These are phyloP conservation scores for Antheraea assamensis DNA, from an alignment of 2,888 invertebrate genomes.

Conservation along the genomic window DNA sequence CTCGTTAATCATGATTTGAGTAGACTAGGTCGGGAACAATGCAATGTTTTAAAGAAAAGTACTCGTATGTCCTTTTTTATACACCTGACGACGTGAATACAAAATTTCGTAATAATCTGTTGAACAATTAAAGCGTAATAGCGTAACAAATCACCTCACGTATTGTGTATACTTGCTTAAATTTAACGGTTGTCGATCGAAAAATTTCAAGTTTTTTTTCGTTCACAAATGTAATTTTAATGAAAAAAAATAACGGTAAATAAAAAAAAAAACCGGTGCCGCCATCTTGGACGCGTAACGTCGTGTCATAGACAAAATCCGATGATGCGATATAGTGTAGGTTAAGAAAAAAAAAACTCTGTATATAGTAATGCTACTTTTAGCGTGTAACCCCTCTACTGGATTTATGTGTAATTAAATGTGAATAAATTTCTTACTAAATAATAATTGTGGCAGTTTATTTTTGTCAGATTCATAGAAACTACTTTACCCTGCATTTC, in stretches of 20 bases:
- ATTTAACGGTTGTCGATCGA: no score
- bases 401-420: not conserved
- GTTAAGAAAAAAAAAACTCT: not conserved
- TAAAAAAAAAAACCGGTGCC: not conserved
- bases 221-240: not conserved
- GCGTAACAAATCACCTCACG: no score
- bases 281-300: conserved; percentile 3
- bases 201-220: not conserved
- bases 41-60: no score
- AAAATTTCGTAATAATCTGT: no score
- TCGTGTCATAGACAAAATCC: not conserved
- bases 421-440: conserved; percentile 14
- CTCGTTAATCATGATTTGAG: no score
- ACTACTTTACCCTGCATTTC: no score
- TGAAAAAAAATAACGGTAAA: not conserved
- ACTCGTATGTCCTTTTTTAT: no score
- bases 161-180: no score
- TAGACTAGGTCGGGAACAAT: no score
- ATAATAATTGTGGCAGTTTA: not conserved
- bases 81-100: no score
- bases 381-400: not conserved
- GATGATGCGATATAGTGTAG: not conserved
- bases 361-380: not conserved
- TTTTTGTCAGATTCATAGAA: not conserved
- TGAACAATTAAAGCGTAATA: no score